These are phyloP conservation scores for Brenthis daphne DNA, from an alignment of 2,888 invertebrate species.

Conservation along the genomic window DNA sequence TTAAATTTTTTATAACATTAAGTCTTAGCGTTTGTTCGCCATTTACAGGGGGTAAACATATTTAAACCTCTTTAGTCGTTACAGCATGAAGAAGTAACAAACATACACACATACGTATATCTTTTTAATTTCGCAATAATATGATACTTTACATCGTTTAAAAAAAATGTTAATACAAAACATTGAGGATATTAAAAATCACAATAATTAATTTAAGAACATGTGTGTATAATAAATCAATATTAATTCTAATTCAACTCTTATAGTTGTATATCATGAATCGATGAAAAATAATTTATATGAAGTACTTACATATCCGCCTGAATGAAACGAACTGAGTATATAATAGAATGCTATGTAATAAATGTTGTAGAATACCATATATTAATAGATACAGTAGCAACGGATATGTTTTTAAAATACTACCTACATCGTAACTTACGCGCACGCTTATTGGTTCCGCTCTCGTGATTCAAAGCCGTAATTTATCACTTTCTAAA, in stretches of 20 bases:
- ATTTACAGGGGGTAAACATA: no score
- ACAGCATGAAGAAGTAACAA: no score
- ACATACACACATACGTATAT: no score
- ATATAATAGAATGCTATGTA: background rate
- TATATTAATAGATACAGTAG: background rate
- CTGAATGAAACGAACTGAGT: background rate
- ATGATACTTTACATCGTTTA: no score
- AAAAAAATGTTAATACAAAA: no score
- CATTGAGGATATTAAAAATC: no score
- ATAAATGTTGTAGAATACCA: background rate
- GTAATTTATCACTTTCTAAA: background rate
- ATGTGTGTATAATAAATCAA: background rate
- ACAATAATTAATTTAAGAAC: no score
- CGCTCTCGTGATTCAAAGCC: background rate
- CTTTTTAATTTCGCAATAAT: no score
- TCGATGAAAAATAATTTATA: background rate
- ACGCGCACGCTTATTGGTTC: slow-evolving; percentile 4
- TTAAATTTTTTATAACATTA: no score
- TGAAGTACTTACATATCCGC: background rate
- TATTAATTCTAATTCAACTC: background rate
- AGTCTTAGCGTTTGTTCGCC: no score
- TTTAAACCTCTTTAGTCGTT: no score
- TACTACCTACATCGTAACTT: background rate
- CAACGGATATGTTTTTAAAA: background rate
- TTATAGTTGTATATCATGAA: background rate